Base-by-base conservation (phyloP, 2,888 invertebrate genomes). In the Philaethria dido region DNA sequence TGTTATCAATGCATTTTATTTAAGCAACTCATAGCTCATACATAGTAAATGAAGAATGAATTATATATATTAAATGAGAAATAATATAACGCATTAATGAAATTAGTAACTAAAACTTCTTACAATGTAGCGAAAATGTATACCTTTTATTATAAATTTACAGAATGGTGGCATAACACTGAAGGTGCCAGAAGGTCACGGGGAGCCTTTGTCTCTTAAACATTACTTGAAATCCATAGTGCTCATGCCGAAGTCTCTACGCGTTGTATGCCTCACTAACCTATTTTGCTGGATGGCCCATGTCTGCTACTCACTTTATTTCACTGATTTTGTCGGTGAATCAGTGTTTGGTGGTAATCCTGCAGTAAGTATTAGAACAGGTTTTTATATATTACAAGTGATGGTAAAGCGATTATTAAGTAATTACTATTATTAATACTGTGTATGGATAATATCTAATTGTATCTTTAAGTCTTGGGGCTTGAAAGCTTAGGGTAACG, bases 281-380 rank as follows among this genome's bases (percentile, higher is more conserved):
- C 93, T 99, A 42, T 99, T 99, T 88, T 98, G 98, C 82, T 99
- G 99, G 99, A 99, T 98, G 98, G 98, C 98, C 0, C 97, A 99
- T 76, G 98, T 99, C 52, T 98, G 98, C 85, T 99, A 99, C 83
- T 98, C 98, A 0, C 92, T 99, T 6, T 99, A 98, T 86, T 99
- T 99, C 85, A 99, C 99, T 0, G 98, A 99, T 88, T 99, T 98
- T 80, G 99, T 98, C 1, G 98, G 97, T 0, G 97, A 98, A 86
- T 95, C 97, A 13, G 97, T 98, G 18, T 98, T 96, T 82, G 94
- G 94, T n/a, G 98, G 98, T 0, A 94, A 97, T 88, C 98, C 97
- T n/a, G 95, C 94, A 81, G 96, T 95, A 83, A 89, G 89, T 85
- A 59, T 48, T 18, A 54, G 3, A 20, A 45, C 2, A 8, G 6